A percentile compares a stretch with the other conserved stretches of the same genome.
phyloP scores from a whole-genome alignment of 2,888 invertebrate genomes.

The Herminia tarsipennalis region DNA sequence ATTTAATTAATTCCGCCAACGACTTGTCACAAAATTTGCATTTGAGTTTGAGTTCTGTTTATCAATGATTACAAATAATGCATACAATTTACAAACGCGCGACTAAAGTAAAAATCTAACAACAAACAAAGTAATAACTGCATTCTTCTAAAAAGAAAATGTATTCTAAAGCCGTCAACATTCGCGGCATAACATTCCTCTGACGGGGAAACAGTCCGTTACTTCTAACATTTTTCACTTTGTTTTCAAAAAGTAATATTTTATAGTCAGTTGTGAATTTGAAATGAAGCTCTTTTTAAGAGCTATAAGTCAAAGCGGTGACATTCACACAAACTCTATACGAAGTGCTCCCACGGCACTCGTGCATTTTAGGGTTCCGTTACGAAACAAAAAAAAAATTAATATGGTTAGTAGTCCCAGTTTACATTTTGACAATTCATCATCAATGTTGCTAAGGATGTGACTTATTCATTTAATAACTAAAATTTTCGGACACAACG shows the following conservation, averaged over 20 bases:
- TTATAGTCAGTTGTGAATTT: slow-evolving; percentile 27
- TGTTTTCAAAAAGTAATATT: slow-evolving; percentile 22
- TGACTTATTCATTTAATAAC: no score
- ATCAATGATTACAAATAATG: no score
- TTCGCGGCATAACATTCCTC: not conserved
- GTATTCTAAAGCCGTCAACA: slow-evolving; percentile 9
- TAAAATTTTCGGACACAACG: no score
- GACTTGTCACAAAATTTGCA: no score
- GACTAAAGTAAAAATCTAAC: not conserved
- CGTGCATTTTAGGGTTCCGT: slow-evolving; percentile 15
- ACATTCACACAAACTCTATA: slow-evolving; percentile 16
- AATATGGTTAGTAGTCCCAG: no score
- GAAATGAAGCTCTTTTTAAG: slow-evolving; percentile 41
- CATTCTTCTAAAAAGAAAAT: no score
- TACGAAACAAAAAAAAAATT: slow-evolving; percentile 15
- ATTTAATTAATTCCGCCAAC: no score
- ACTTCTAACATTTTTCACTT: slow-evolving; percentile 2
- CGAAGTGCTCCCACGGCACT: slow-evolving; percentile 17
- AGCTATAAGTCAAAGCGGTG: slow-evolving; percentile 23
- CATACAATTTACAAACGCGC: no score
- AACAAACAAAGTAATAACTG: not conserved
- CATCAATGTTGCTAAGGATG: no score
- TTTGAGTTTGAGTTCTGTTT: no score
- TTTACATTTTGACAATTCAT: no score
- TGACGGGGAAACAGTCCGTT: not conserved